phyloP scores from a whole-genome alignment of 2,113 vertebrate species.

The Rostratula benghalensis region DNA sequence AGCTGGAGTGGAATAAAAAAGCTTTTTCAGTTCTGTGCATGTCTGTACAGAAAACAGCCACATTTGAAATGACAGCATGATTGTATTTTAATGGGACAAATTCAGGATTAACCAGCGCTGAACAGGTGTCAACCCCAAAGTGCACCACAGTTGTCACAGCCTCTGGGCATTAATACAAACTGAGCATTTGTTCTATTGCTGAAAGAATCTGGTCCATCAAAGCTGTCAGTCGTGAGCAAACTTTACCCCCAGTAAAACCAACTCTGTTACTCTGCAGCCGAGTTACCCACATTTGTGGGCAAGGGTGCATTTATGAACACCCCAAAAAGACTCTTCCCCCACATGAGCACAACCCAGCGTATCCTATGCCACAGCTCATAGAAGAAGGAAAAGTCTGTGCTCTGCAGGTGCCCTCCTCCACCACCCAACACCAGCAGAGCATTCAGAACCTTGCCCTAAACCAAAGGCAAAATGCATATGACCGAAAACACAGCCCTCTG shows the following conservation, averaged over 20 bases:
- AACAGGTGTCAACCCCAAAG: conserved; percentile 39
- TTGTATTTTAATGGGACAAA: conserved; percentile 47
- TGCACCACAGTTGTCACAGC: conserved; percentile 9
- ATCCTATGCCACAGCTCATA: neutral
- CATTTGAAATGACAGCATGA: conserved; percentile 32
- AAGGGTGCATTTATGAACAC: neutral
- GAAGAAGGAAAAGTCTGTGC: neutral
- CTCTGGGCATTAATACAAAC: neutral
- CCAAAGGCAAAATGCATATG: neutral
- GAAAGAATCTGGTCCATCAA: neutral
- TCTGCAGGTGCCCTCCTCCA: neutral
- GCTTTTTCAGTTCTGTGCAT: conserved; percentile 18
- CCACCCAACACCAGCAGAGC: neutral
- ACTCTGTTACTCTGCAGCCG: neutral
- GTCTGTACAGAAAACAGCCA: neutral
- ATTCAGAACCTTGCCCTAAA: neutral
- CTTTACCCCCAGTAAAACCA: neutral
- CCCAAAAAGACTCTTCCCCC: neutral
- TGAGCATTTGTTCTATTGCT: neutral
- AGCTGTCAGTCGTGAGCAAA: neutral
- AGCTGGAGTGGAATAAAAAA: conserved; percentile 24
- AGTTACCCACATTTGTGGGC: neutral
- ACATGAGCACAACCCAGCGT: neutral
- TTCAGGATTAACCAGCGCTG: conserved; percentile 28
- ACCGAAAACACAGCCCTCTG: neutral